Conservation (phyloP, 2,888 invertebrate species). For the Mesodorylaimus sp. region DNA sequence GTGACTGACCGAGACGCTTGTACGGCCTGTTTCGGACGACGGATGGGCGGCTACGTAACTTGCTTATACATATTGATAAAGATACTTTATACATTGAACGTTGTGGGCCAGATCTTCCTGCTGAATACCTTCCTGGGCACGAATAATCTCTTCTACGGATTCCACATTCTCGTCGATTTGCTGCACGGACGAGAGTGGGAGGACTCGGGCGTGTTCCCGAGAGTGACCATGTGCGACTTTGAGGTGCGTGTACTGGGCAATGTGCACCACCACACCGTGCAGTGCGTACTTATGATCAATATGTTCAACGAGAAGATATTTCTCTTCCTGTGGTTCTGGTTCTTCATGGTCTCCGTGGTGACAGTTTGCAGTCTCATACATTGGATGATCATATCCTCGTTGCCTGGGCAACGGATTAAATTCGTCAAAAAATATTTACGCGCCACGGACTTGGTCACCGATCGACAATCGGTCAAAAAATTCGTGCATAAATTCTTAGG, state of each 20-base stretch:
- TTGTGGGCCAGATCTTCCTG: slow-evolving; percentile 30
- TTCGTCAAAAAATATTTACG: slow-evolving; percentile 28
- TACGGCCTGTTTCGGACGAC: slow-evolving; percentile 27
- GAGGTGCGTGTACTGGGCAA: slow-evolving; percentile 34
- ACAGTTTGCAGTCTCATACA: slow-evolving; percentile 27
- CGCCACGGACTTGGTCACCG: slow-evolving; percentile 29
- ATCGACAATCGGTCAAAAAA: slow-evolving; percentile 29
- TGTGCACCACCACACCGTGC: slow-evolving; percentile 31
- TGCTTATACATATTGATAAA: slow-evolving; percentile 31
- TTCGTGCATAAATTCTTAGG: slow-evolving; percentile 31
- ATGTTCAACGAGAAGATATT: slow-evolving; percentile 25
- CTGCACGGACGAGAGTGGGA: slow-evolving; percentile 30
- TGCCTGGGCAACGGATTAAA: slow-evolving; percentile 30
- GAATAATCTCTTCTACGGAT: slow-evolving; percentile 30
- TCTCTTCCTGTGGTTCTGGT: slow-evolving; percentile 29
- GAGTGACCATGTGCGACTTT: slow-evolving; percentile 33
- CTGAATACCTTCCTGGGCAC: slow-evolving; percentile 31
- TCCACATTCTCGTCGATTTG: slow-evolving; percentile 30
- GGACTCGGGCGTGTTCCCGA: slow-evolving; percentile 29
- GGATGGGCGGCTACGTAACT: slow-evolving; percentile 31
- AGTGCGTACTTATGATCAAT: slow-evolving; percentile 28
- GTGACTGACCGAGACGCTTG: slow-evolving; percentile 25
- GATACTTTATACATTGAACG: slow-evolving; percentile 29
- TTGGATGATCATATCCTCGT: slow-evolving; percentile 27
- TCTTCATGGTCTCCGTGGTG: slow-evolving; percentile 29